These are phyloP conservation scores for Polydrusus tereticollis DNA, from an alignment of 2,888 invertebrate species.

Conservation along the genomic window DNA sequence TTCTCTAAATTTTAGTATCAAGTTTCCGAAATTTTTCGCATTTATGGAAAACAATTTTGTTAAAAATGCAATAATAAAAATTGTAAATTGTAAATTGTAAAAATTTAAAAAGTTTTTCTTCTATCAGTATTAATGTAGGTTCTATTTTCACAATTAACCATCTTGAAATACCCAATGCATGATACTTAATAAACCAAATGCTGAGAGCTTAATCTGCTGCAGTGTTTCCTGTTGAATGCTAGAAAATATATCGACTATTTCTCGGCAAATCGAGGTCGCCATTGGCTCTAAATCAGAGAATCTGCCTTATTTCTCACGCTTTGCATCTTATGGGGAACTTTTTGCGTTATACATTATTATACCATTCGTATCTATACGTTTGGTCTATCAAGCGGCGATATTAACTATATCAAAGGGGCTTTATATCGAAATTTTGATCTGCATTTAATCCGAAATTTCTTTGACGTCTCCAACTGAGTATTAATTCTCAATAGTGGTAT, in stretches of 20 bases:
- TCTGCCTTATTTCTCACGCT: constrained; percentile 47
- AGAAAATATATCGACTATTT: constrained; percentile 38
- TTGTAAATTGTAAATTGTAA: no score
- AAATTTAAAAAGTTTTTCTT: no score
- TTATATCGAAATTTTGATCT: constrained; percentile 18
- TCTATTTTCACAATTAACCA: no score
- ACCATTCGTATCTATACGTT: constrained; percentile 28
- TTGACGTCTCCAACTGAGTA: no score
- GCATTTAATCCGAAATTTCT: neutral
- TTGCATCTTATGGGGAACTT: constrained; percentile 28
- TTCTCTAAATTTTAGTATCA: no score
- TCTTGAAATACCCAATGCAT: constrained; percentile 19
- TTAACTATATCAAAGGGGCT: constrained; percentile 13
- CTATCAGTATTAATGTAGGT: no score
- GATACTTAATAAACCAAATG: constrained; percentile 34
- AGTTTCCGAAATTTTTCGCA: no score
- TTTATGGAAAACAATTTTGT: no score
- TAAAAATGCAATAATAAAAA: no score
- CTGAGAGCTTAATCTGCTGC: constrained; percentile 29
- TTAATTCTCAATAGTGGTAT: no score
- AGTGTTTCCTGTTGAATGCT: constrained; percentile 32
- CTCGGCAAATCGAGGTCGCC: constrained; percentile 30
- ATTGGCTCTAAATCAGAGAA: constrained; percentile 46
- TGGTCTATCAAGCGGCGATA: constrained; percentile 30
- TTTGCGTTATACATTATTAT: no score